Evolutionary conservation across 2,888 invertebrate genomes (phyloP).

Genomic region (Siphlonurus alternatus): DNA sequence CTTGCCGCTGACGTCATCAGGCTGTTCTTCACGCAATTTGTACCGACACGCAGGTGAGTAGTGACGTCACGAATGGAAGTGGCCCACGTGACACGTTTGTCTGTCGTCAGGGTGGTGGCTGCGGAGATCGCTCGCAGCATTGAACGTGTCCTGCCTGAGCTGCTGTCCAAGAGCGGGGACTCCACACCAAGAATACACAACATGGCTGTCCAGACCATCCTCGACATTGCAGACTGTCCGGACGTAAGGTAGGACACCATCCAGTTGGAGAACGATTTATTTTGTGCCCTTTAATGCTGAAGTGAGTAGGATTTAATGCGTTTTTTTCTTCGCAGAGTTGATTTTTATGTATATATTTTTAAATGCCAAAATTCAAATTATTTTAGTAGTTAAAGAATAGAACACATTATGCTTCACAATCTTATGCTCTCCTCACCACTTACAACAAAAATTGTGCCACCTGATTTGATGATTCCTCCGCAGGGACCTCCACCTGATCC

Average conservation of each 20-base stretch:
- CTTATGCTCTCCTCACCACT: too few species aligned
- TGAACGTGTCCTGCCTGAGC: constrained; percentile 66
- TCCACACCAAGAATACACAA: constrained; percentile 74
- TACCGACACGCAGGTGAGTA: constrained; percentile 48
- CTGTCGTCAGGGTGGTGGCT: constrained; percentile 50
- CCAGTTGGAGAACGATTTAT: not conserved
- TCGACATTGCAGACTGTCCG: constrained; percentile 68
- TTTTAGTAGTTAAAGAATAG: too few species aligned
- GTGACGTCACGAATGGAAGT: not conserved
- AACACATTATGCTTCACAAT: too few species aligned
- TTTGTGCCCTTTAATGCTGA: too few species aligned
- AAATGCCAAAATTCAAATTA: too few species aligned
- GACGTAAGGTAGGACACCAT: constrained; percentile 52
- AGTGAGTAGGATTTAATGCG: too few species aligned
- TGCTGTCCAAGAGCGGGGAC: constrained; percentile 72
- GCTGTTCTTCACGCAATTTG: constrained; percentile 65
- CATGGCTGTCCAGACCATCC: constrained; percentile 70
- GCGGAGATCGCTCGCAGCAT: constrained; percentile 68
- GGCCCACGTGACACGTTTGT: not conserved
- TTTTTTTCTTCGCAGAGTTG: too few species aligned
- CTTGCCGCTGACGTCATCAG: constrained; percentile 66
- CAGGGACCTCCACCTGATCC: constrained; percentile 64
- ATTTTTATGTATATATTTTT: too few species aligned
- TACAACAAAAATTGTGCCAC: too few species aligned
- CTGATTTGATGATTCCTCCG: too few species aligned